A percentile compares a stretch with the other conserved stretches of the same genome.
phyloP scores from a whole-genome alignment of 1,140 invertebrate genomes.

The Euglossa dilemma region DNA sequence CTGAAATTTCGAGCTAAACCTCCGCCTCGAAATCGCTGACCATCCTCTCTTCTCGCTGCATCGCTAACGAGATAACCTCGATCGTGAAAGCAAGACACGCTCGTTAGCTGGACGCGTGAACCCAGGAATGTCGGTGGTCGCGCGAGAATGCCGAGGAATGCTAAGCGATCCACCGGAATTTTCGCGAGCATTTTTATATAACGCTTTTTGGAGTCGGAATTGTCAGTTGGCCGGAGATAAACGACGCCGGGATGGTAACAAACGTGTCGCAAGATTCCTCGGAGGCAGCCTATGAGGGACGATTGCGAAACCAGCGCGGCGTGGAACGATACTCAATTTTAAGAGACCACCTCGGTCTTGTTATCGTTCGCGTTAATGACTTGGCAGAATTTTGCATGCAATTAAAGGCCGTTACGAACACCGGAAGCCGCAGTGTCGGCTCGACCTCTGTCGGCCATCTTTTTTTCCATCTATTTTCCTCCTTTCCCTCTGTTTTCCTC shows the following conservation, averaged over 20 bases:
- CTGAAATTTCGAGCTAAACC: conserved; percentile 23
- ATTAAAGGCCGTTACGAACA: conserved; percentile 21
- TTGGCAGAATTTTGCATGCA: conserved; percentile 6
- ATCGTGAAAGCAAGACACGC: not conserved
- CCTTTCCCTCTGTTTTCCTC: not conserved
- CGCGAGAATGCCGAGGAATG: not conserved
- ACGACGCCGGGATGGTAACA: conserved; percentile 1
- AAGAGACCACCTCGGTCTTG: not conserved
- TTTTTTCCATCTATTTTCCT: not conserved
- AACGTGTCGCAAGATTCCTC: conserved; percentile 20
- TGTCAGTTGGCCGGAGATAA: not conserved
- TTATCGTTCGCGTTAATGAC: conserved; percentile 22
- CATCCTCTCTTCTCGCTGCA: not conserved
- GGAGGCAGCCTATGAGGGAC: conserved; percentile 2
- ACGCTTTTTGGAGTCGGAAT: not conserved
- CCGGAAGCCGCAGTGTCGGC: not conserved
- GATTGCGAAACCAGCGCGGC: conserved; percentile 42
- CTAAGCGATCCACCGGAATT: not conserved
- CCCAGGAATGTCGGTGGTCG: not conserved
- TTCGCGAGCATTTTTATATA: conserved; percentile 32
- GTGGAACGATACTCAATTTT: conserved; percentile 1
- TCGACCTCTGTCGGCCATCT: too few relatives aligned
- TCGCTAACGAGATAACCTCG: not conserved
- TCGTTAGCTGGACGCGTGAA: not conserved
- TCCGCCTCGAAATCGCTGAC: not conserved